phyloP scores from a whole-genome alignment of 2,113 vertebrate genomes.

The Pycnonotus jocosus region DNA sequence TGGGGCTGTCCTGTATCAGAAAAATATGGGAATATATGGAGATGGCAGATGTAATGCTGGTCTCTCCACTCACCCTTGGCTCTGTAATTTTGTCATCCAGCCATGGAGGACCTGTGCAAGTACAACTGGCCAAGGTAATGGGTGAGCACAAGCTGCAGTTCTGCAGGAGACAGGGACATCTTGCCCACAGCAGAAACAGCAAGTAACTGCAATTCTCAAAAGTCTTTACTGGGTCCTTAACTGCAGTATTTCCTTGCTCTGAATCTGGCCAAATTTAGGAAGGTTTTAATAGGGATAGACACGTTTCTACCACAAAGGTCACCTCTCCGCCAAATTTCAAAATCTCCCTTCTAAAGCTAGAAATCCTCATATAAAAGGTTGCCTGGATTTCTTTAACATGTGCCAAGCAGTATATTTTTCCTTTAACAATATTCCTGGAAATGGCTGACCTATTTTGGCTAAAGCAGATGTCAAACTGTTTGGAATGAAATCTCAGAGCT shows the following conservation, averaged over 20 bases:
- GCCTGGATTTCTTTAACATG: not conserved
- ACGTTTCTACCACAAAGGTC: not conserved
- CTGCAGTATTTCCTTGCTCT: not conserved
- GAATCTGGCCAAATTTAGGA: not conserved
- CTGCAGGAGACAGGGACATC: not conserved
- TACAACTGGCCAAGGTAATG: not conserved
- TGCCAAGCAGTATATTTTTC: not conserved
- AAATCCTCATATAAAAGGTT: not conserved
- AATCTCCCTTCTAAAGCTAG: not conserved
- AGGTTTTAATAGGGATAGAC: not conserved
- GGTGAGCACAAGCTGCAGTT: not conserved
- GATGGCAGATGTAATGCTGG: not conserved
- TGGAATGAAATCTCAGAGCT: not conserved
- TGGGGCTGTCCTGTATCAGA: not conserved
- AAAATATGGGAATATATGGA: not conserved
- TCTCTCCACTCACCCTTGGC: not conserved
- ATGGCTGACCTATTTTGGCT: not conserved
- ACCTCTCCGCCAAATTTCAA: not conserved
- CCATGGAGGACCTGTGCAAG: not conserved
- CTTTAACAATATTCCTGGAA: conserved; percentile 21
- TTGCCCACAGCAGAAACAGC: not conserved
- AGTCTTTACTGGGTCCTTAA: not conserved
- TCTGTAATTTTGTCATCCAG: not conserved
- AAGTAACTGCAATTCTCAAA: not conserved
- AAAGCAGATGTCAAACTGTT: not conserved